Percentiles rank a stretch among this genome's conserved stretches.
phyloP scores from a whole-genome alignment of 2,113 vertebrate species.

The Petroica traversi region DNA sequence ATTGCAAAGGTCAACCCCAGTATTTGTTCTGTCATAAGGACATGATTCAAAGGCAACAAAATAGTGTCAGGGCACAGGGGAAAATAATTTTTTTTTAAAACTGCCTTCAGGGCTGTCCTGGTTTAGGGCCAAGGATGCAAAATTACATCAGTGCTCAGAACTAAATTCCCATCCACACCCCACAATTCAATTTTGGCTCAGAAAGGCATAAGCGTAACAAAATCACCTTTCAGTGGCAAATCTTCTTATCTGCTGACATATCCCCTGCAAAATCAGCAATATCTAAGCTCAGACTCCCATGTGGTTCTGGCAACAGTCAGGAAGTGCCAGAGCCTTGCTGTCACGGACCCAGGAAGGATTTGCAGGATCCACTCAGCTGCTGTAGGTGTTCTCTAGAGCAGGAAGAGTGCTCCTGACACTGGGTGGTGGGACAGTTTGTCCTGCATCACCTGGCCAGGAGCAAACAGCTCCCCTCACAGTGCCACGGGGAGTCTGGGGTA shows the following conservation, averaged over 20 bases:
- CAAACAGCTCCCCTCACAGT: not conserved
- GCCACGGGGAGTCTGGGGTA: not conserved
- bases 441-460: not conserved
- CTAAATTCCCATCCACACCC: slow-evolving; percentile 50
- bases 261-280: not conserved
- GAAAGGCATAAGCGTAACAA: slow-evolving; percentile 60
- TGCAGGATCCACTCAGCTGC: not conserved
- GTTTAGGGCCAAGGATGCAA: slow-evolving; percentile 1
- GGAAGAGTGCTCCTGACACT: not conserved
- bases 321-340: not conserved
- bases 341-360: not conserved
- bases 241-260: slow-evolving; percentile 38
- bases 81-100: slow-evolving; percentile 37
- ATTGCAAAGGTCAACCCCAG: slow-evolving; percentile 47
- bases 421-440: not conserved
- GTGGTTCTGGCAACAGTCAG: not conserved
- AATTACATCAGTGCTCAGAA: slow-evolving; percentile 54
- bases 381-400: rapidly evolving
- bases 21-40: slow-evolving; percentile 58
- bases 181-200: slow-evolving; percentile 11
- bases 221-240: slow-evolving; percentile 34
- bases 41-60: slow-evolving; percentile 60
- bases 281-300: not conserved
- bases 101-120: slow-evolving; percentile 29
- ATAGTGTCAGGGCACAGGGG: slow-evolving; percentile 37